Conservation (phyloP, 2,888 invertebrate species). For the Venustoraphidia nigricollis region DNA sequence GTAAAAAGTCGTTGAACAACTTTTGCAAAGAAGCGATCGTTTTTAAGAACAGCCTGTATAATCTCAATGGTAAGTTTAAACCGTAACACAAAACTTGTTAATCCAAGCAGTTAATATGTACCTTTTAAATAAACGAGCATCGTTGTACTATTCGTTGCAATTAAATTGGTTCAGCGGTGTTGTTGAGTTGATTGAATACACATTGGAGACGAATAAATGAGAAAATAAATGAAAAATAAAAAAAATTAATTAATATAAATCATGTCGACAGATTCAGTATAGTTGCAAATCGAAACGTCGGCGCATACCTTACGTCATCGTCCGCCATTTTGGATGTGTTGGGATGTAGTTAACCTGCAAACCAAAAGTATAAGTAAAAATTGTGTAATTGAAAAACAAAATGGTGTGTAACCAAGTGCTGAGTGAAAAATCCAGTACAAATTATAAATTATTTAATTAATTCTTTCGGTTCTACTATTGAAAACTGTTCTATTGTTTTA, state of each 20-base stretch:
- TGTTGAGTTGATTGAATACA: conserved; percentile 1
- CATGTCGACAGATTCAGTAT: conserved; percentile 7
- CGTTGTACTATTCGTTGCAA: conserved; percentile 2
- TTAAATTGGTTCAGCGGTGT: not conserved
- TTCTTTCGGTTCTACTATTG: no score
- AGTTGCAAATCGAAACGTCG: conserved; percentile 9
- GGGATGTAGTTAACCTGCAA: conserved; percentile 18
- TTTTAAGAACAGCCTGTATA: not conserved
- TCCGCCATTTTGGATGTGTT: conserved; percentile 67
- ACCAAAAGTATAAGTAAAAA: conserved; percentile 2
- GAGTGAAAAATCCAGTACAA: not conserved
- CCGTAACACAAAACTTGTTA: conserved; percentile 11
- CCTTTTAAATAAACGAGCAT: conserved; percentile 9
- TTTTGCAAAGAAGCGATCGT: no score
- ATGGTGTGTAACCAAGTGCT: no score
- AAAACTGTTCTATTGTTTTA: no score
- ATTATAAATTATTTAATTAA: no score
- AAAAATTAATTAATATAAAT: conserved; percentile 9
- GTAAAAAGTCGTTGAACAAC: no score
- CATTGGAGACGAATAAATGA: conserved; percentile 7
- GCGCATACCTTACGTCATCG: conserved; percentile 85
- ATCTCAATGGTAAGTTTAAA: conserved; percentile 8
- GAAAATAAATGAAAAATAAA: conserved; percentile 6
- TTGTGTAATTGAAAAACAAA: not conserved
- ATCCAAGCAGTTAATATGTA: conserved; percentile 9